Evolutionary conservation across 2,888 invertebrate genomes (phyloP).

Genomic region (Nomada ferruginata): DNA sequence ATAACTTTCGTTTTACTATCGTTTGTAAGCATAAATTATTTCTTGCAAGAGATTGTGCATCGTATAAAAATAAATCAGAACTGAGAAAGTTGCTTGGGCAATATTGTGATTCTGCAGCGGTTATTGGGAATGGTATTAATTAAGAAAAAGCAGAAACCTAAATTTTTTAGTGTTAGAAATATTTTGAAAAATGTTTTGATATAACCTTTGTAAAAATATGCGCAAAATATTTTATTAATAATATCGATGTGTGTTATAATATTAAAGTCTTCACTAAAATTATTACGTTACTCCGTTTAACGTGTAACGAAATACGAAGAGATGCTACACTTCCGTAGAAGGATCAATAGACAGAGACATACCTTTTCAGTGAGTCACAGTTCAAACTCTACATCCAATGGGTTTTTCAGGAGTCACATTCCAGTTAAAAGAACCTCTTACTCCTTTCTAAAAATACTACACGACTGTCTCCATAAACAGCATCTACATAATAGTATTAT

Average conservation of each 20-base stretch:
- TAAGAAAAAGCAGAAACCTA: too few relatives aligned
- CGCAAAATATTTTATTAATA: too few relatives aligned
- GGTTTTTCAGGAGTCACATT: conserved; percentile 7
- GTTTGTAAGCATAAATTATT: neutral
- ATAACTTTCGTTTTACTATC: neutral
- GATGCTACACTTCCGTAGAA: neutral
- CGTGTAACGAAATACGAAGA: neutral
- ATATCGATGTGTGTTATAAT: too few relatives aligned
- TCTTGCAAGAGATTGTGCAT: neutral
- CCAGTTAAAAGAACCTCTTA: neutral
- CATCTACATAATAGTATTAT: too few relatives aligned
- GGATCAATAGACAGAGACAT: neutral
- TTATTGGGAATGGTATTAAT: too few relatives aligned
- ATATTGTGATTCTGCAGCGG: too few relatives aligned
- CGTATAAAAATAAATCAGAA: neutral
- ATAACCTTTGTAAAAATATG: too few relatives aligned
- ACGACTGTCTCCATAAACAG: too few relatives aligned
- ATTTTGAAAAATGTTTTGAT: too few relatives aligned
- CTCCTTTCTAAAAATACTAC: neutral
- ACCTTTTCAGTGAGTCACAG: neutral
- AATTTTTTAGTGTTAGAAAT: too few relatives aligned
- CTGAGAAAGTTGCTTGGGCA: neutral
- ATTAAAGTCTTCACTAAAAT: too few relatives aligned
- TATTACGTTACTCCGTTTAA: too few relatives aligned
- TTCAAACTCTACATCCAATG: neutral